Conservation (phyloP, 2,888 invertebrate genomes). For the Acanthococcus lagerstroemiae region DNA sequence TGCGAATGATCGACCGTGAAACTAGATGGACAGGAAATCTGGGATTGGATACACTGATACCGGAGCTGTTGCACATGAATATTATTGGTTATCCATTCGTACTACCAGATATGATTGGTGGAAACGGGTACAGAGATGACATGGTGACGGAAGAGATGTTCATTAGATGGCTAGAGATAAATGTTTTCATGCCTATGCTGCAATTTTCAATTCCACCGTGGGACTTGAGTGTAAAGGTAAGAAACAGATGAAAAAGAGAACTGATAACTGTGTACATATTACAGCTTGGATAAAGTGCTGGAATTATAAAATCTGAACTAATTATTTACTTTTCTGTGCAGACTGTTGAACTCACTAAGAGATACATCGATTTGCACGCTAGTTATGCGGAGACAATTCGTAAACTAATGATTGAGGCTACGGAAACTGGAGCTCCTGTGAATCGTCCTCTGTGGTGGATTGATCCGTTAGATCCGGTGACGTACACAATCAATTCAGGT, state of each 20-base stretch:
- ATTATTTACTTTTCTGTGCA: slow-evolving; percentile 40
- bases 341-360: slow-evolving; percentile 53
- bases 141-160: slow-evolving; percentile 52
- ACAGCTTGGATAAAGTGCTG: too few species aligned
- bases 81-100: slow-evolving; percentile 60
- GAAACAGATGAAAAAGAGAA: too few species aligned
- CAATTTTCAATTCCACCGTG: slow-evolving; percentile 73
- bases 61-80: slow-evolving; percentile 55
- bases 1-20: slow-evolving; percentile 63
- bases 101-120: slow-evolving; percentile 70
- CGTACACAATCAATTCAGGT: not conserved
- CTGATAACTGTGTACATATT: too few species aligned
- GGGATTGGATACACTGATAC: slow-evolving; percentile 60
- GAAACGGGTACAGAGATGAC: slow-evolving; percentile 52
- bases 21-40: slow-evolving; percentile 58
- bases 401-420: slow-evolving; percentile 51
- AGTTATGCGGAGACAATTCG: slow-evolving; percentile 50
- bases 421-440: slow-evolving; percentile 55
- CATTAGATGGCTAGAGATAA: slow-evolving; percentile 68
- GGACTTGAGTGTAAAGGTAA: slow-evolving; percentile 55
- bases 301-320: too few species aligned
- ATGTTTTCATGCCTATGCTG: slow-evolving; percentile 64
- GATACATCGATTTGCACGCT: slow-evolving; percentile 56
- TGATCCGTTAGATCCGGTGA: slow-evolving; percentile 52
- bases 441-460: slow-evolving; percentile 81